Evolutionary conservation across 2,113 vertebrate species (phyloP).

Genomic region (Ardeotis arabs): DNA sequence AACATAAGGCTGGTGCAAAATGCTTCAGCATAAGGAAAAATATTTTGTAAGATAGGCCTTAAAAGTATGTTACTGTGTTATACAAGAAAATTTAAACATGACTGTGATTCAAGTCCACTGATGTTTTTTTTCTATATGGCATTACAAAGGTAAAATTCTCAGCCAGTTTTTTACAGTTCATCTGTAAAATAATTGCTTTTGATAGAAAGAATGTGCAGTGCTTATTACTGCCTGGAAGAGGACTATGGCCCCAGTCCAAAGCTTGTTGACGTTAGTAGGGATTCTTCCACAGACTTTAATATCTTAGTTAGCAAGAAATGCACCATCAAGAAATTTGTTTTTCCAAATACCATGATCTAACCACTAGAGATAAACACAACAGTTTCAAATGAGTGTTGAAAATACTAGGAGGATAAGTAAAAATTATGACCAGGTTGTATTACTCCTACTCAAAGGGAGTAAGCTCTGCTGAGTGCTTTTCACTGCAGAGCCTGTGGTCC

Average conservation of each 20-base stretch:
- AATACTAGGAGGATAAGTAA: background rate
- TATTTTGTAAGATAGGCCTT: background rate
- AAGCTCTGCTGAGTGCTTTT: background rate
- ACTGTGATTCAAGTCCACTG: background rate
- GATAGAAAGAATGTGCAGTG: constrained; percentile 10
- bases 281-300: background rate
- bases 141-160: background rate
- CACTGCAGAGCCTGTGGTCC: background rate
- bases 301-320: background rate
- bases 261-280: background rate
- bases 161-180: background rate
- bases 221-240: background rate
- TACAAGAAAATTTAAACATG: background rate
- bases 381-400: background rate
- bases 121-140: background rate
- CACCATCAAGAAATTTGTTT: background rate
- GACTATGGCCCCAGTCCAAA: background rate
- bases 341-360: background rate
- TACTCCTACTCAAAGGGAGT: background rate
- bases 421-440: background rate
- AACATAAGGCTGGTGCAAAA: background rate
- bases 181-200: constrained; percentile 11
- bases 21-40: background rate
- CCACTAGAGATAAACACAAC: background rate
- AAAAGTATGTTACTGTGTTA: background rate